Base-by-base conservation (phyloP, 2,797 vertebrate genomes). In the Leptoclinus maculatus region DNA sequence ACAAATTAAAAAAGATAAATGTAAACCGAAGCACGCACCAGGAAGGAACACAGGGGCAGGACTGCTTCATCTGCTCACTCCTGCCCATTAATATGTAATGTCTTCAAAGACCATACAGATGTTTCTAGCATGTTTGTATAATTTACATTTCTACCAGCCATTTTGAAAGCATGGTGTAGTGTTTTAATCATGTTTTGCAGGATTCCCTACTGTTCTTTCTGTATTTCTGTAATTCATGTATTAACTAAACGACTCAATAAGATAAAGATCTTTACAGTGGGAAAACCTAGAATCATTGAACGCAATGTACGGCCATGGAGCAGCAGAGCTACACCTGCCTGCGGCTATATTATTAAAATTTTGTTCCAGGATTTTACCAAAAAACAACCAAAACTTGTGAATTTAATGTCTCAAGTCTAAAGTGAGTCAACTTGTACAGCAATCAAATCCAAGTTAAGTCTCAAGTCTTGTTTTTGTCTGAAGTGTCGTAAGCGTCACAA, bases 1-100 rank as follows among this genome's bases (percentile, higher is more conserved):
- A 5, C 73, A 77, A 77, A 84, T 80, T 79, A 69, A 80, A 82
- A 74, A 74, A 82, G 76, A 87, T 47, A 13, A 83, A 76, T 57
- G 65, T 57, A 68, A 84, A 76, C 32, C 34, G 19, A 38, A 45
- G 62, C 53, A 34, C 2, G 43, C 17, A 38, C 2, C 25, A 6
- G 57, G 49, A 34, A 47, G 76, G 21, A 60, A 1, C 57, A 17
- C 56, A 23, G 27, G 27, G 36, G 29, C 64, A 5, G 60, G 23
- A 4, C 59, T 1, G 68, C 56, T 57, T 63, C 56, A 64, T 70
- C 72, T 51, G 34, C 86, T 65, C 75, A n/a, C 45, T 65, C 19
- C 32, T 43, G 11, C 5, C 2, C 32, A 49, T 82, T 62, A 56
- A 79, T 76, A 70, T 70, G 71, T 79, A 62, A 79, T 47, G 51